Evolutionary conservation across 2,888 invertebrate genomes (phyloP).

Genomic region (Abscondita cerata): DNA sequence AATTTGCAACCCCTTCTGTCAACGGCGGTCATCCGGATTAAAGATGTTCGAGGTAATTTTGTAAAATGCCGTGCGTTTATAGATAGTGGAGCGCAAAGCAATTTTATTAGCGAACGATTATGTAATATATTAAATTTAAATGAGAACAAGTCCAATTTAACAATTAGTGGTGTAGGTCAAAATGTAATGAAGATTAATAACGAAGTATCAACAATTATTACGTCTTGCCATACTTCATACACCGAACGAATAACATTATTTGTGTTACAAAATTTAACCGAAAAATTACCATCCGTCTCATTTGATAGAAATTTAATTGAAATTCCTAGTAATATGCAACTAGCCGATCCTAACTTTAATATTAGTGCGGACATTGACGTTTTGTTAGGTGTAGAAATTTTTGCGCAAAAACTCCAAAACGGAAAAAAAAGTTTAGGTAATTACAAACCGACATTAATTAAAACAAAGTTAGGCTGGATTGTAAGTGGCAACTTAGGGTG

Average conservation of each 20-base stretch:
- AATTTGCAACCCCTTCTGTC: background rate
- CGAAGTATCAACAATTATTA: background rate
- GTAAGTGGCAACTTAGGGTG: slow-evolving; percentile 23
- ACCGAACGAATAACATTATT: background rate
- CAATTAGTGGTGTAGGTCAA: slow-evolving; percentile 8
- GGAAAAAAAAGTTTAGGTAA: slow-evolving; percentile 11
- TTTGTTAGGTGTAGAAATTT: slow-evolving; percentile 9
- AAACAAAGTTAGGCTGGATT: slow-evolving; percentile 37
- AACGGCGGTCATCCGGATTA: background rate
- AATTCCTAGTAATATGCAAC: background rate
- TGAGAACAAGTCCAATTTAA: background rate
- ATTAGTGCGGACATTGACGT: background rate
- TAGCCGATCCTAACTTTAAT: background rate
- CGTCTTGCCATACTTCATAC: background rate
- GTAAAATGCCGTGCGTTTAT: background rate
- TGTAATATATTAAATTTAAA: background rate
- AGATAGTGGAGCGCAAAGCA: slow-evolving; percentile 3
- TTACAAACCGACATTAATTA: slow-evolving; percentile 25
- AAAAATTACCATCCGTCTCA: background rate
- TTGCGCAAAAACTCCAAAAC: slow-evolving; percentile 16
- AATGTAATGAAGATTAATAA: background rate
- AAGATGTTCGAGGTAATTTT: background rate
- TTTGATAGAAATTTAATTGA: background rate
- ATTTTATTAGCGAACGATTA: background rate
- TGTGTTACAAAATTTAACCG: background rate